Evolutionary conservation across 92 coral and sea anemone genomes (phyloP).

Genomic region (Zoanthus gigantus): DNA sequence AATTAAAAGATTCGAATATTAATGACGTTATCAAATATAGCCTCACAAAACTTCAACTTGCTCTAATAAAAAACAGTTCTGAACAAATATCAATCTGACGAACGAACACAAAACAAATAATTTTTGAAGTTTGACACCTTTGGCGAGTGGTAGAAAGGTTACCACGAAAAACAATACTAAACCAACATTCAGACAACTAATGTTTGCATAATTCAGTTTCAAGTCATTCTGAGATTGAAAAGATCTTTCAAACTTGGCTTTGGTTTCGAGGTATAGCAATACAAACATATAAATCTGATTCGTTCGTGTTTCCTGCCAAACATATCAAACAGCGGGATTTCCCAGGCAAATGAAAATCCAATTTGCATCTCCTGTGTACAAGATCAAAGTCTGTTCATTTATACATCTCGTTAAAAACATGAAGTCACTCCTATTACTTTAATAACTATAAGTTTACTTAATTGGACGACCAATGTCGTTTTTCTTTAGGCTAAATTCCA

Average conservation of each 20-base stretch:
- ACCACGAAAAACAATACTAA: neutral
- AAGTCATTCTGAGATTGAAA: neutral
- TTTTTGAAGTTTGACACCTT: neutral
- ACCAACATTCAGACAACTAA: neutral
- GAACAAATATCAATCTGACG: neutral
- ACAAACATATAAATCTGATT: neutral
- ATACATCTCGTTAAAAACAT: slow-evolving; percentile 2
- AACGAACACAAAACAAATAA: slow-evolving; percentile 2
- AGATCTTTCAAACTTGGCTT: neutral
- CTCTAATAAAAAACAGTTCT: slow-evolving; percentile 10
- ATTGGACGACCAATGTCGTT: neutral
- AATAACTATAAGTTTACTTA: neutral
- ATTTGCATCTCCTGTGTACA: neutral
- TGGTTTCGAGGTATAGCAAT: no score
- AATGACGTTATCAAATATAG: neutral
- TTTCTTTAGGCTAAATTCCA: neutral
- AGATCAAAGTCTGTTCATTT: neutral
- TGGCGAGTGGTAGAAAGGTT: neutral
- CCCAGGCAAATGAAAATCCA: slow-evolving; percentile 4
- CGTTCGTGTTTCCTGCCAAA: neutral
- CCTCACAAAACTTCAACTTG: neutral
- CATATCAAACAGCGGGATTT: slow-evolving; percentile 27
- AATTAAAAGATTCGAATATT: neutral
- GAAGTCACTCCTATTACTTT: neutral
- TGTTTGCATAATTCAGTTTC: neutral